Percentiles rank a stretch among this genome's conserved stretches.
phyloP scores from a whole-genome alignment of 2,113 vertebrate species.

The Zosterops borbonicus region DNA sequence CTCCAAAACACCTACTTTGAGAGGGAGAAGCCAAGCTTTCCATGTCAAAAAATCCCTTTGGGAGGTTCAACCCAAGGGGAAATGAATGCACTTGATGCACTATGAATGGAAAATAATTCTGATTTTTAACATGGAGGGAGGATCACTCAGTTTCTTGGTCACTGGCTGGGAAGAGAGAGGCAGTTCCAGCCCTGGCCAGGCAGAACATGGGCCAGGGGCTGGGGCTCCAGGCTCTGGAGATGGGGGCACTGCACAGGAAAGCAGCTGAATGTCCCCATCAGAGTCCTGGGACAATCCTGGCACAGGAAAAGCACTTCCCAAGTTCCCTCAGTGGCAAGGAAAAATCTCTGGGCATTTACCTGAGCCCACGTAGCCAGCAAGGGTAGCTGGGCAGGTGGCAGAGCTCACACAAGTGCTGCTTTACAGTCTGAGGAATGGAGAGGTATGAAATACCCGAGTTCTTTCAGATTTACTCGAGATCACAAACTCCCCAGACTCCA shows the following conservation, averaged over 20 bases:
- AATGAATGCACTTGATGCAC: neutral
- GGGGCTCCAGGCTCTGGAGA: neutral
- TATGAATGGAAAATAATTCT: accelerated
- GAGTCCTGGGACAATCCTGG: neutral
- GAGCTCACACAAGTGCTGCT: neutral
- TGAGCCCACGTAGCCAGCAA: neutral
- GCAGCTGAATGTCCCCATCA: neutral
- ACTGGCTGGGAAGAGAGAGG: neutral
- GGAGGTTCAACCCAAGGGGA: neutral
- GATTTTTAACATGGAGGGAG: neutral
- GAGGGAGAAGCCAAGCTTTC: neutral
- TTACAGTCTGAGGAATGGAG: neutral
- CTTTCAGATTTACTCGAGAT: neutral
- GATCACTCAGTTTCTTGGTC: neutral
- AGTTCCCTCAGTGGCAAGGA: neutral
- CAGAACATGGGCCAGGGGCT: neutral
- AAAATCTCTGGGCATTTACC: neutral
- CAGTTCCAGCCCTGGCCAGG: neutral
- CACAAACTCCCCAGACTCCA: neutral
- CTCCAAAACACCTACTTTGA: neutral
- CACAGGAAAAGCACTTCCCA: neutral
- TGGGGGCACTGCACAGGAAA: neutral
- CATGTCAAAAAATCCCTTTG: neutral
- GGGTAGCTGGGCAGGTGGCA: neutral
- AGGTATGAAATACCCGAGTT: neutral